Base-by-base conservation (phyloP, 2,888 invertebrate genomes). In the Conops quadrifasciatus region DNA sequence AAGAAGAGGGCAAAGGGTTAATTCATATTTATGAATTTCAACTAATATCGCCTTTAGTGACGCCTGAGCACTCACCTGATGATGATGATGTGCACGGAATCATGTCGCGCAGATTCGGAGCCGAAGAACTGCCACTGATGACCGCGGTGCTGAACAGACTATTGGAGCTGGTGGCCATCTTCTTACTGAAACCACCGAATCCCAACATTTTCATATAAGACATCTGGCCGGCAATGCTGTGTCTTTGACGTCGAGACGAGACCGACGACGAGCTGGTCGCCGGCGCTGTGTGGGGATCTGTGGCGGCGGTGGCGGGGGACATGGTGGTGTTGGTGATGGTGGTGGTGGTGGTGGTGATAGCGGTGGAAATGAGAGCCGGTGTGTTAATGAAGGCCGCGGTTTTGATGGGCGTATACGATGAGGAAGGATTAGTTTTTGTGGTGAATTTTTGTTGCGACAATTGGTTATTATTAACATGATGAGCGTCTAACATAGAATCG, bases 161-260 rank as follows among this genome's bases (percentile, higher is more conserved):
- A 86, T 93, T 94, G 77, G 93, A 90, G 80, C 91, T 91, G 85
- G 86, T 88, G 78, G 90, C 87, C 80, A 88, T 87, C 85, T 90
- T 91, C 88, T 91, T 91, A 82, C 89, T 90, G 83, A 89, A 89
- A 83, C 89, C 91, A 83, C 86, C 86, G 87, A 94, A 92, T 83
- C 93, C 93, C 89, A 94, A 90, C 91, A 94, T 91, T 91, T 93
- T 93, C 90, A 93, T 93, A 91, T 94, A 94, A 91, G 92, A 94
- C 93, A 94, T 93, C 92, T 95, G 95, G 89, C 94, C 94, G 89
- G 94, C 94, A 90, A 95, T 94, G 91, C 95, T 95, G 93, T 95
- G 95, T 88, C 95, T 93, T 90, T 95, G 95, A 88, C 93, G 93
- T 88, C 93, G 92, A 87, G 90, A 90, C 78, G 85, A 84, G 76